These are phyloP conservation scores for Epizoanthus ramosus DNA, from an alignment of 92 coral and sea anemone genomes.

Conservation along the genomic window DNA sequence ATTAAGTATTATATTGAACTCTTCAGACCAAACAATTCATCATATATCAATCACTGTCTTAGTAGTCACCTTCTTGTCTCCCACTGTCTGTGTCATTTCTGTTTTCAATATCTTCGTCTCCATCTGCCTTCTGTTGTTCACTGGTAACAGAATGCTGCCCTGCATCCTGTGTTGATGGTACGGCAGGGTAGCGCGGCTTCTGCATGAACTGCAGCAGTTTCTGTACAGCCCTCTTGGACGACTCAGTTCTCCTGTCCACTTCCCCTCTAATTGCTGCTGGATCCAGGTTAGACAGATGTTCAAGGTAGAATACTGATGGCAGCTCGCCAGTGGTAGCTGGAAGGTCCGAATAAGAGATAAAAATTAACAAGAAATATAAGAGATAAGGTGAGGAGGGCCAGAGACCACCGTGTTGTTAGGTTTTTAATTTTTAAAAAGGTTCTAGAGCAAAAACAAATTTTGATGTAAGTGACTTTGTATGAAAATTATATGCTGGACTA, in stretches of 20 bases:
- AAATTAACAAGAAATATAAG: background rate
- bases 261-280: conserved; percentile 74
- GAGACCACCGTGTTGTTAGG: background rate
- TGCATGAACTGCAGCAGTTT: conserved; percentile 75
- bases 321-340: conserved; percentile 61
- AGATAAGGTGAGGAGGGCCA: background rate
- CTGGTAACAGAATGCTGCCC: conserved; percentile 11
- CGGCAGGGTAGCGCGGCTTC: conserved; percentile 57
- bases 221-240: conserved; percentile 70
- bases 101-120: conserved; percentile 18
- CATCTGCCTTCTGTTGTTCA: conserved; percentile 1
- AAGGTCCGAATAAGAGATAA: background rate
- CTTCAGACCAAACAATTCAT: too few species aligned
- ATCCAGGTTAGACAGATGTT: conserved; percentile 72
- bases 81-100: conserved; percentile 11
- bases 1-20: too few species aligned
- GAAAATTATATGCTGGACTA: too few species aligned
- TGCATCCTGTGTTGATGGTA: background rate
- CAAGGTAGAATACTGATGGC: conserved; percentile 72
- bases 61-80: conserved; percentile 35
- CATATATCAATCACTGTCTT: too few species aligned
- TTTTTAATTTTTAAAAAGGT: background rate
- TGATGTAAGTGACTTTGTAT: background rate
- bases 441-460: background rate
- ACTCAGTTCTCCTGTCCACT: conserved; percentile 70